A percentile compares a stretch with the other conserved stretches of the same genome.
Conservation (phyloP, 2,888 invertebrate genomes). For the Zaprionus bogoriensis region DNA sequence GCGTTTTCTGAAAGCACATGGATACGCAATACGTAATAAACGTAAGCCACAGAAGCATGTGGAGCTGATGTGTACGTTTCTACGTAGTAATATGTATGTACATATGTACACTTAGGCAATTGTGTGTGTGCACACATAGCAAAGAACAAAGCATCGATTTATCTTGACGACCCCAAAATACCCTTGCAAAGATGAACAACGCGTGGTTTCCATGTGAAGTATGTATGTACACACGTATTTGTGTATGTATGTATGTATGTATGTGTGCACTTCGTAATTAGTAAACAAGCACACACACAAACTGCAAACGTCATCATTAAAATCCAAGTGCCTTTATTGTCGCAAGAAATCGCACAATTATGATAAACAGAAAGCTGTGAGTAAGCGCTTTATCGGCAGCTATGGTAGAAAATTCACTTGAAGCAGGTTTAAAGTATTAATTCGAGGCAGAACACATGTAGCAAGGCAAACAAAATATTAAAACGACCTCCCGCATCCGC, state of each 20-base stretch:
- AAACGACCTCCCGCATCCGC: not conserved
- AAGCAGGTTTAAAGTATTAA: not conserved
- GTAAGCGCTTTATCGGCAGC: too few relatives aligned
- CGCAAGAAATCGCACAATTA: not conserved
- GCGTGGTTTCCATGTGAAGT: not conserved
- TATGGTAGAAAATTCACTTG: not conserved
- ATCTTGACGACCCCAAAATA: constrained; percentile 4
- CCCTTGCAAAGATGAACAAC: not conserved
- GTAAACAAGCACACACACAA: too few relatives aligned
- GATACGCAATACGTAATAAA: not conserved
- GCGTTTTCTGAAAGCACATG: constrained; percentile 14
- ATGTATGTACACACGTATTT: not conserved
- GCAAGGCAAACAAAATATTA: too few relatives aligned
- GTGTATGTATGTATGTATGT: not conserved
- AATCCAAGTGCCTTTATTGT: not conserved
- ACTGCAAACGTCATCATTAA: not conserved
- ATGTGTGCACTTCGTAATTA: not conserved
- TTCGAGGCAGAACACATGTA: too few relatives aligned
- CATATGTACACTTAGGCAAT: not conserved
- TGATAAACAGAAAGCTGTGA: not conserved
- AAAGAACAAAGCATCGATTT: constrained; percentile 8
- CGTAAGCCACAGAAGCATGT: constrained; percentile 5
- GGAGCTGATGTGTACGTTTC: too few relatives aligned
- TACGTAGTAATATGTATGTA: not conserved
- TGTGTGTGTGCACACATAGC: not conserved